phyloP scores from a whole-genome alignment of 2,888 invertebrate genomes.

The Xanthorhoe spadicearia region DNA sequence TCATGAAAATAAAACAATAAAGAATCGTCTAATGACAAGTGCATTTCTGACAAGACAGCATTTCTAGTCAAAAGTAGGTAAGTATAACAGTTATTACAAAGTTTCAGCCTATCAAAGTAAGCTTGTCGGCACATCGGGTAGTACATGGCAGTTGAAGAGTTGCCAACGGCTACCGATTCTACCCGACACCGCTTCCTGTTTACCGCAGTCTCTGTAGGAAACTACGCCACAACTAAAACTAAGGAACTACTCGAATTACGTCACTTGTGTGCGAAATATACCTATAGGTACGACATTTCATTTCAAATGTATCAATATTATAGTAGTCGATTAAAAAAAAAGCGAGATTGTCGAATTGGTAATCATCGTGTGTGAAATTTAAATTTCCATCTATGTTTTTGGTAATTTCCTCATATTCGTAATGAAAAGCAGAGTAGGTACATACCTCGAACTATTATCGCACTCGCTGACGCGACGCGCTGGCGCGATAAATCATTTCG shows the following conservation, averaged over 20 bases:
- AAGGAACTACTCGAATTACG: conserved; percentile 10
- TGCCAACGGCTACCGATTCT: conserved; percentile 71
- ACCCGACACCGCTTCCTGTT: conserved; percentile 74
- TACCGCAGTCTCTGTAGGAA: conserved; percentile 57
- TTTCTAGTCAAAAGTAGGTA: background rate
- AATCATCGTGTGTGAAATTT: too few relatives aligned
- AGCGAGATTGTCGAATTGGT: too few relatives aligned
- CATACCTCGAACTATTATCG: too few relatives aligned
- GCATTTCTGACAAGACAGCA: too few relatives aligned
- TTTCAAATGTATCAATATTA: background rate
- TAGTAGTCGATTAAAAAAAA: too few relatives aligned
- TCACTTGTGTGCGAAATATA: background rate
- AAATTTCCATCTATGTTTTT: too few relatives aligned
- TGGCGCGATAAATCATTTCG: too few relatives aligned
- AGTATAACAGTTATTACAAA: background rate
- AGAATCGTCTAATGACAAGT: too few relatives aligned
- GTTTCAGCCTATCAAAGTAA: conserved; percentile 7
- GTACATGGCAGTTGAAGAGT: conserved; percentile 74
- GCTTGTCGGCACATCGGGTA: conserved; percentile 37
- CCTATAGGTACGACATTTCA: background rate
- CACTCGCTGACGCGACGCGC: too few relatives aligned
- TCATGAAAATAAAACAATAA: too few relatives aligned
- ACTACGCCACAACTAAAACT: conserved; percentile 45
- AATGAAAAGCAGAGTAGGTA: too few relatives aligned
- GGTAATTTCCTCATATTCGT: too few relatives aligned